Percentiles rank a stretch among this genome's conserved stretches.
Evolutionary conservation across 2,888 invertebrate genomes (phyloP).

Genomic region (Ectemnius cavifrons): DNA sequence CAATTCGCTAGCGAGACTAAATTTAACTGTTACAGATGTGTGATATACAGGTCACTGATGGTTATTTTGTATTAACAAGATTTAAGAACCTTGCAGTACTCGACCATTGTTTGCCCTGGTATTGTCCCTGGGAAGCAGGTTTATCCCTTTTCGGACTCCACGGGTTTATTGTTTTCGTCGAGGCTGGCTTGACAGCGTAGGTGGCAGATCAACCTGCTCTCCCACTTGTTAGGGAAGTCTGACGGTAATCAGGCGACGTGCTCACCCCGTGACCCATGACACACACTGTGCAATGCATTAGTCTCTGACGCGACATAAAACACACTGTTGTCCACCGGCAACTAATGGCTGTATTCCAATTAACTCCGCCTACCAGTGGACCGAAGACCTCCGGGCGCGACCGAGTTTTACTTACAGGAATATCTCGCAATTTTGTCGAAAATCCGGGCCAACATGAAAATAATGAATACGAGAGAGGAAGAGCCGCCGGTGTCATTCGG

Average conservation of each 20-base stretch:
- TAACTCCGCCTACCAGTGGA: too few relatives aligned
- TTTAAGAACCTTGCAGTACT: not conserved
- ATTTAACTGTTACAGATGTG: too few relatives aligned
- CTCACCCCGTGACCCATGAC: not conserved
- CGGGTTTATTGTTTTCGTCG: not conserved
- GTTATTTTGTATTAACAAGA: not conserved
- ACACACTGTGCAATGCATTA: not conserved
- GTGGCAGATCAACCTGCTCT: not conserved
- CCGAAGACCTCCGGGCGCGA: too few relatives aligned
- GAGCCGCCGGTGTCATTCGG: too few relatives aligned
- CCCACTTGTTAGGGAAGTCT: conserved; percentile 2
- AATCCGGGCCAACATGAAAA: too few relatives aligned
- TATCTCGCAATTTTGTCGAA: too few relatives aligned
- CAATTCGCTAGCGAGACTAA: too few relatives aligned
- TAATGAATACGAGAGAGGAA: too few relatives aligned
- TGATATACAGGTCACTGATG: too few relatives aligned
- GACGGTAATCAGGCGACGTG: not conserved
- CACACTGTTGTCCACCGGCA: too few relatives aligned
- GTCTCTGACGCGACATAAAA: not conserved
- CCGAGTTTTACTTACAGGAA: too few relatives aligned
- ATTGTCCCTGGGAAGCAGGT: not conserved
- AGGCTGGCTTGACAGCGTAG: not conserved
- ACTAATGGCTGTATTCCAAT: too few relatives aligned
- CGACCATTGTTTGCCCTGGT: not conserved
- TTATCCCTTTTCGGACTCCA: not conserved